These are phyloP conservation scores for Teinopalpus imperialis DNA, from an alignment of 2,888 invertebrate species.

Conservation along the genomic window DNA sequence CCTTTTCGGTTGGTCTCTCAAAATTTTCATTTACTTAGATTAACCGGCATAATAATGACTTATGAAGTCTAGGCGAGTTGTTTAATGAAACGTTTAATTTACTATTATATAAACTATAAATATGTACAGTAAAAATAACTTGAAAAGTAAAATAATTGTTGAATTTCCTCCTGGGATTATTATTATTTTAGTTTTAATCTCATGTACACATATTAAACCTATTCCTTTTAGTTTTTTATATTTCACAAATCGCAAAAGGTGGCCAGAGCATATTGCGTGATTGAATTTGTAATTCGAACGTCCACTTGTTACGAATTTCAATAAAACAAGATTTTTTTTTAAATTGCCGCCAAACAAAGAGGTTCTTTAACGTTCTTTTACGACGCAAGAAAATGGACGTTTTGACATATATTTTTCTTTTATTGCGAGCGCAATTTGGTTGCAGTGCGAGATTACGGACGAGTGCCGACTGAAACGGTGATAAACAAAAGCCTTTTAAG, in stretches of 20 bases:
- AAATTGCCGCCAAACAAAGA: constrained; percentile 57
- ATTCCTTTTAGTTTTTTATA: background rate
- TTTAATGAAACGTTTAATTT: no score
- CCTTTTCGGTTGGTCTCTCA: no score
- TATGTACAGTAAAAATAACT: no score
- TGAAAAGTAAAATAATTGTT: no score
- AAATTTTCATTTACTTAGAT: no score
- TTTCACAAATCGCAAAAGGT: constrained; percentile 15
- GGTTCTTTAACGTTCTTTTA: constrained; percentile 40
- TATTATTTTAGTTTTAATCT: no score
- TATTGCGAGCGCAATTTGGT: constrained; percentile 54
- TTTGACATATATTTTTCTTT: constrained; percentile 61
- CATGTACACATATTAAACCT: no score
- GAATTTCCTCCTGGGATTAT: no score
- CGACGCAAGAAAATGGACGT: constrained; percentile 43
- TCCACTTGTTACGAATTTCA: constrained; percentile 34
- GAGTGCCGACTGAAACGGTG: constrained; percentile 49
- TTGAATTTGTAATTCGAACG: constrained; percentile 37
- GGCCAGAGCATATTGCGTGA: constrained; percentile 36
- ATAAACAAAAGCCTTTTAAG: constrained; percentile 46
- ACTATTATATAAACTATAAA: no score
- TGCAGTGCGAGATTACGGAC: constrained; percentile 41
- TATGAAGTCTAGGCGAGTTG: no score
- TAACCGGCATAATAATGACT: no score
- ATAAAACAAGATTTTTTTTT: constrained; percentile 50